These are phyloP conservation scores for Periophthalmus magnuspinnatus DNA, from an alignment of 2,797 vertebrate genomes.

Conservation along the genomic window DNA sequence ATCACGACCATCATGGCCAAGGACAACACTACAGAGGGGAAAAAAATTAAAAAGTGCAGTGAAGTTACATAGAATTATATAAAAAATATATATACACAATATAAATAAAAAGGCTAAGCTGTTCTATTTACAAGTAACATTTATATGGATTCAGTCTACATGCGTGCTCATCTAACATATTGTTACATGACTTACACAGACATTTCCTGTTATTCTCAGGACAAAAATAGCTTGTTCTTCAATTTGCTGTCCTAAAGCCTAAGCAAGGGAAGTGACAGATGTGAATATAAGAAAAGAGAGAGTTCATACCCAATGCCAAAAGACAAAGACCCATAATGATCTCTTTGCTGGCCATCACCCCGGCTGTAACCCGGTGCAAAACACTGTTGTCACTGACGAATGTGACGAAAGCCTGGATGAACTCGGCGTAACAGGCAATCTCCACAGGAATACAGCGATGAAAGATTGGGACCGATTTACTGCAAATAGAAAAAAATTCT, in stretches of 20 bases:
- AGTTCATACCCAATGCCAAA: slow-evolving; percentile 88
- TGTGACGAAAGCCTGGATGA: slow-evolving; percentile 90
- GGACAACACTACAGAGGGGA: slow-evolving; percentile 84
- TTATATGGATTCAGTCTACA: not conserved
- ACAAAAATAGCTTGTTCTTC: slow-evolving; percentile 48
- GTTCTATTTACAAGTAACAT: no score
- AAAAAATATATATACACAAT: no score
- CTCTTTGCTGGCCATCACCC: slow-evolving; percentile 98
- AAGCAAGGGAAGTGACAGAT: slow-evolving; percentile 2
- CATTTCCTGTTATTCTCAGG: slow-evolving; percentile 61
- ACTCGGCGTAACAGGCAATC: slow-evolving; percentile 90
- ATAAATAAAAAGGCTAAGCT: no score
- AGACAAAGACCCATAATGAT: slow-evolving; percentile 98
- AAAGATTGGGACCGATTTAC: slow-evolving; percentile 87
- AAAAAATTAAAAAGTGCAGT: not conserved
- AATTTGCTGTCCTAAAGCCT: slow-evolving; percentile 24
- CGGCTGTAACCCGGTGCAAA: slow-evolving; percentile 90
- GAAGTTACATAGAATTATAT: no score
- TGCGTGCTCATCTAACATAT: not conserved
- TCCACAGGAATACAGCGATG: slow-evolving; percentile 93
- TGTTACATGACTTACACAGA: slow-evolving; percentile 29
- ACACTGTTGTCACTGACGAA: slow-evolving; percentile 95
- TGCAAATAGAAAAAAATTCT: slow-evolving; percentile 35
- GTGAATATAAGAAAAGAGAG: not conserved
- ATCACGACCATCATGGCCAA: slow-evolving; percentile 96